These are phyloP conservation scores for Natator depressus DNA, from an alignment of 2,113 vertebrate species.

Conservation along the genomic window DNA sequence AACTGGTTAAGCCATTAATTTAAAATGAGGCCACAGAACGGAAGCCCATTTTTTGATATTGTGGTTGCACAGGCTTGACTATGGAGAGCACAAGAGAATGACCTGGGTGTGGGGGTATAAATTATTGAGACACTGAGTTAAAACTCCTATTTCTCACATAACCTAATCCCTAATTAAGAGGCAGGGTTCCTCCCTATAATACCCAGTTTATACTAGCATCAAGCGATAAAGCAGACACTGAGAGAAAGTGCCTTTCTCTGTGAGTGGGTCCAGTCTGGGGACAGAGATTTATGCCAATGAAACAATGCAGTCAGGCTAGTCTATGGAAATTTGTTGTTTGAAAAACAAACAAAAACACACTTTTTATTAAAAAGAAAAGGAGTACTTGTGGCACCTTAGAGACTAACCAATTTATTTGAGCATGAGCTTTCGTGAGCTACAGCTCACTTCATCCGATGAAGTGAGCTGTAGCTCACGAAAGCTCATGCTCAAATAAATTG, in stretches of 20 bases:
- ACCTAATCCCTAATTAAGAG: accelerated
- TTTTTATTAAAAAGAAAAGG: too few species aligned
- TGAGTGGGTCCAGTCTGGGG: background rate
- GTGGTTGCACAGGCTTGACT: accelerated
- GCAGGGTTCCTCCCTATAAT: background rate
- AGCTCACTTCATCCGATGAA: too few species aligned
- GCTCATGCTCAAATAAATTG: too few species aligned
- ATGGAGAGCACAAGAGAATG: accelerated
- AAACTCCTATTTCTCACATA: background rate
- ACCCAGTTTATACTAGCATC: background rate
- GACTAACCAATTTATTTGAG: too few species aligned
- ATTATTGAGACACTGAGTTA: background rate
- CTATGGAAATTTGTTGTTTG: background rate
- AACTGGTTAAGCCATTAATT: background rate
- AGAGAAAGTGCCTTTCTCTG: background rate
- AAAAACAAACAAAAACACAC: background rate
- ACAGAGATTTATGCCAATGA: background rate
- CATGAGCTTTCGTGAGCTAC: too few species aligned
- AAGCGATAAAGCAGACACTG: background rate
- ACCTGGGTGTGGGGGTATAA: background rate
- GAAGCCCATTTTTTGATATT: background rate
- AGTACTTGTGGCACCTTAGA: too few species aligned
- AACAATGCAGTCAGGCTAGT: background rate
- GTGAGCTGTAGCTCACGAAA: too few species aligned
- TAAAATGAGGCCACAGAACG: background rate